Evolutionary conservation across 2,888 invertebrate species (phyloP).

Genomic region (Baccha elongata): DNA sequence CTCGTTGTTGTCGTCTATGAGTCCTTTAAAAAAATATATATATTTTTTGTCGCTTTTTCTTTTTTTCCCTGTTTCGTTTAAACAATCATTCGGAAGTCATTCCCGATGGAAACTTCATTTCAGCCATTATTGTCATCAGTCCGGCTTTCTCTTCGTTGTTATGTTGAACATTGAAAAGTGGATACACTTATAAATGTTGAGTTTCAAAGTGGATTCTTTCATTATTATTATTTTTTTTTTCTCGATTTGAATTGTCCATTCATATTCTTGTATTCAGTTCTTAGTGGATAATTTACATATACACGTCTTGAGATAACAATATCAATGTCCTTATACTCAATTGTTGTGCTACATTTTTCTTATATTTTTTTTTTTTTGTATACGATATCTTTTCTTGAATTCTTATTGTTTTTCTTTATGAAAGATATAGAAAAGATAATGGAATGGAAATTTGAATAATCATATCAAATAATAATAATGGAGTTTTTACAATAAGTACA

Average conservation of each 20-base stretch:
- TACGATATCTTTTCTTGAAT: neutral
- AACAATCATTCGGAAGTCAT: conserved; percentile 63
- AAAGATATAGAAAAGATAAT: neutral
- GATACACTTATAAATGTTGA: conserved; percentile 45
- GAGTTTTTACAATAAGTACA: too few species aligned
- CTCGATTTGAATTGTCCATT: conserved; percentile 46
- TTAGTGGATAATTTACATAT: conserved; percentile 29
- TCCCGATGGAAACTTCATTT: conserved; percentile 52
- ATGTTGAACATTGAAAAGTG: conserved; percentile 50
- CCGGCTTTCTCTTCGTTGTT: conserved; percentile 26
- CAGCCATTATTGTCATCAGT: conserved; percentile 27
- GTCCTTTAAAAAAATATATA: neutral
- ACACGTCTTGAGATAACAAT: conserved; percentile 41
- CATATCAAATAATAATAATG: too few species aligned
- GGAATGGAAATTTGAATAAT: conserved; percentile 27
- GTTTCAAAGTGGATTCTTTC: conserved; percentile 53
- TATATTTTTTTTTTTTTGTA: neutral
- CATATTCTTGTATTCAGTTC: conserved; percentile 42
- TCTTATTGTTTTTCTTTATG: neutral
- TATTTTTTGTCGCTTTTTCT: neutral
- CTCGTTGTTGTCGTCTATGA: conserved; percentile 9
- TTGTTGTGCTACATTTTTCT: conserved; percentile 42
- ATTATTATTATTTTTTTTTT: conserved; percentile 21
- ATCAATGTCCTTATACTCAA: conserved; percentile 53
- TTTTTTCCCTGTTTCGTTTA: conserved; percentile 43